These are phyloP conservation scores for Mamestra brassicae DNA, from an alignment of 2,888 invertebrate species.

Conservation along the genomic window DNA sequence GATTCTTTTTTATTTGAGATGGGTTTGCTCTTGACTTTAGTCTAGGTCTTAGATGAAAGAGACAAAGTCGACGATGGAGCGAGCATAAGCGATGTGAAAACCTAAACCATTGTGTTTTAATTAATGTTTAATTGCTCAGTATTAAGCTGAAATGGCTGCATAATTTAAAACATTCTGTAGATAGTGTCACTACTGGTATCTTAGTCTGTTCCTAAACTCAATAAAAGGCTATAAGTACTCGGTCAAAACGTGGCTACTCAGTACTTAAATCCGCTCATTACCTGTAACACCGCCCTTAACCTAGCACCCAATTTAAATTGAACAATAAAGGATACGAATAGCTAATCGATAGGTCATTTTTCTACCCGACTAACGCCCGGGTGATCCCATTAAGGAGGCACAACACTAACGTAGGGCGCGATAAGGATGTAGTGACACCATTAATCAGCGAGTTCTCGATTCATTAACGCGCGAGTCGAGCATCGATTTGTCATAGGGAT, in stretches of 20 bases:
- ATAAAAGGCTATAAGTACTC: constrained; percentile 1
- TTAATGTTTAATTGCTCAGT: no score
- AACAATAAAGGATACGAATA: constrained; percentile 63
- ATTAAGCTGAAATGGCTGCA: no score
- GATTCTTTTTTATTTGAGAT: no score
- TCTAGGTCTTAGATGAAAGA: no score
- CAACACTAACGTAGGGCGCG: constrained; percentile 77
- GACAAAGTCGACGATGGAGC: no score
- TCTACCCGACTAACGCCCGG: constrained; percentile 71
- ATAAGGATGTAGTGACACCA: constrained; percentile 85
- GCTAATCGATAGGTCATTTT: constrained; percentile 63
- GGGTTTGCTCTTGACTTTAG: no score
- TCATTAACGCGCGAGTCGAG: constrained; percentile 82
- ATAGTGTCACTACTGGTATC: neutral
- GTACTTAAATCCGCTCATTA: constrained; percentile 26
- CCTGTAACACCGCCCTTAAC: constrained; percentile 30
- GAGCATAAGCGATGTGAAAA: no score
- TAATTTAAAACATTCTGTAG: neutral
- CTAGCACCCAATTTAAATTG: constrained; percentile 66
- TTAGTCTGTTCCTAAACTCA: neutral
- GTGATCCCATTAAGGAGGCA: constrained; percentile 87
- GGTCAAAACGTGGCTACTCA: neutral
- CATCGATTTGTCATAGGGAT: constrained; percentile 87
- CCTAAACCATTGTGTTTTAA: no score
- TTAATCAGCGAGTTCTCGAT: constrained; percentile 87